These are phyloP conservation scores for Magallana nippona DNA, from an alignment of 2,888 invertebrate genomes.

Conservation along the genomic window DNA sequence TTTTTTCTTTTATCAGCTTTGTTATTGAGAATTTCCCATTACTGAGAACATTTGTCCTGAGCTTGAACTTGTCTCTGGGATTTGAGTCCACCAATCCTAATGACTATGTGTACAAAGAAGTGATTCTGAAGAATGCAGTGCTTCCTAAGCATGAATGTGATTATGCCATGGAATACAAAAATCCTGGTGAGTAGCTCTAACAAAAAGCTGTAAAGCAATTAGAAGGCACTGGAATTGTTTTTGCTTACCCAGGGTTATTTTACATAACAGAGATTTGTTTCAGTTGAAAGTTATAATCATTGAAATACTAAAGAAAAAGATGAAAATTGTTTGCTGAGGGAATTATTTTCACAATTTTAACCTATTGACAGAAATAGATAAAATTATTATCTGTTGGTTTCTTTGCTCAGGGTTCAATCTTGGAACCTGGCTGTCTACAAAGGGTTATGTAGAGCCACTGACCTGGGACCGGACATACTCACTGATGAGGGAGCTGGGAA, in stretches of 20 bases:
- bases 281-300: no score
- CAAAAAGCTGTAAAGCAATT: no score
- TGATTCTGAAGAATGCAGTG: conserved; percentile 36
- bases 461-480: conserved; percentile 27
- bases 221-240: no score
- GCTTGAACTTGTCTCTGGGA: conserved; percentile 41
- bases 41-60: conserved; percentile 35
- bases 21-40: conserved; percentile 26
- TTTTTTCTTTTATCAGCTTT: conserved; percentile 19
- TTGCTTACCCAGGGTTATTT: no score
- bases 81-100: conserved; percentile 35
- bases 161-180: conserved; percentile 22
- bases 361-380: no score
- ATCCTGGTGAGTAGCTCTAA: conserved; percentile 36
- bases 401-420: conserved; percentile 39
- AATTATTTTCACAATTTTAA: no score
- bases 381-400: no score
- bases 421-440: conserved; percentile 34
- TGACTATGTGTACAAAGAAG: conserved; percentile 26
- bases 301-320: no score
- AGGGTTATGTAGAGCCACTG: conserved; percentile 29
- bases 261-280: no score
- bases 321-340: no score
- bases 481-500: conserved; percentile 49
- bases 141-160: conserved; percentile 48